Percentiles rank a stretch among this genome's conserved stretches.
Evolutionary conservation across 2,797 vertebrate genomes (phyloP).

Genomic region (Amblyraja radiata): DNA sequence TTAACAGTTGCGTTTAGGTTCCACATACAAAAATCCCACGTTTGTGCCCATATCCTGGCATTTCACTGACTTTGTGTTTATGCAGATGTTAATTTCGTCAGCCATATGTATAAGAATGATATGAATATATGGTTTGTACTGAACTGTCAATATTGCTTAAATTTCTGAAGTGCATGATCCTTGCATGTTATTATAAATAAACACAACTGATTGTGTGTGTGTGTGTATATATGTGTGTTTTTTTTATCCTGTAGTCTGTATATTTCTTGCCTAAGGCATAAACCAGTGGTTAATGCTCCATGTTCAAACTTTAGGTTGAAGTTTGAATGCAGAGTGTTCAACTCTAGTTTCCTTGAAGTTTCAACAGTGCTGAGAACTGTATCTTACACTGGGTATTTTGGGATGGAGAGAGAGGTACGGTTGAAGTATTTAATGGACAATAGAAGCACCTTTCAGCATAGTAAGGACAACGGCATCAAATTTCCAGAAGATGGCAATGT

Average conservation of each 20-base stretch:
- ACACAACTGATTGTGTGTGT: background rate
- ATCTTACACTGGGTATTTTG: background rate
- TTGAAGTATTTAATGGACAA: background rate
- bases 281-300: background rate
- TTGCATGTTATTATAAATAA: conserved; percentile 54
- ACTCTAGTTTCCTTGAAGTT: background rate
- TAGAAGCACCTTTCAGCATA: background rate
- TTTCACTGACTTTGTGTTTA: conserved; percentile 32
- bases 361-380: background rate
- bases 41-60: background rate
- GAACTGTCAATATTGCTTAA: conserved; percentile 45
- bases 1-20: conserved; percentile 5
- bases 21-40: background rate
- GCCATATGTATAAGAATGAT: conserved; percentile 38
- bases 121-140: conserved; percentile 41
- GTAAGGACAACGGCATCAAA: background rate
- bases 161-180: conserved; percentile 47
- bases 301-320: background rate
- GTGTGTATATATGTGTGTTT: background rate
- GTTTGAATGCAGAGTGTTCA: background rate
- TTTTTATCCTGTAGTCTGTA: background rate
- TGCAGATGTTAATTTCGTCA: conserved; percentile 45
- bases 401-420: background rate
- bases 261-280: background rate
- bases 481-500: background rate